Percentiles rank a stretch among this genome's conserved stretches.
Evolutionary conservation across 1,140 invertebrate genomes (phyloP).

Genomic region (Lanistes nyassanus): DNA sequence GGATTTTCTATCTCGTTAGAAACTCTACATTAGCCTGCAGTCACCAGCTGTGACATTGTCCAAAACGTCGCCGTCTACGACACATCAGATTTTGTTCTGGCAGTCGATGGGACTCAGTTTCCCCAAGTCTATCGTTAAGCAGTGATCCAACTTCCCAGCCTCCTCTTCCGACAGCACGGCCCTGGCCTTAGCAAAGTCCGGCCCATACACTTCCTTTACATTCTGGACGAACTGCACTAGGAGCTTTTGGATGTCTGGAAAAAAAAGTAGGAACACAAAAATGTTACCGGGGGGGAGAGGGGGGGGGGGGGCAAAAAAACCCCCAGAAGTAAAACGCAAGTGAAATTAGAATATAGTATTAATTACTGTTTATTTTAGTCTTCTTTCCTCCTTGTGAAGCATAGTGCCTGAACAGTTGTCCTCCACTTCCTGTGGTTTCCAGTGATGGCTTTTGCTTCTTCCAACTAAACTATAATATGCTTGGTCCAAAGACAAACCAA

Average conservation of each 20-base stretch:
- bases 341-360: background rate
- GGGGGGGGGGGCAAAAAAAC: background rate
- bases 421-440: too few species aligned
- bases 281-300: too few species aligned
- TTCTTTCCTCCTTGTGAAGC: too few species aligned
- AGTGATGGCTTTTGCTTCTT: too few species aligned
- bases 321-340: background rate
- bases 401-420: too few species aligned
- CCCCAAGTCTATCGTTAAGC: slow-evolving; percentile 36
- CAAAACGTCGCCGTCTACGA: too few species aligned
- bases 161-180: slow-evolving; percentile 31
- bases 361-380: background rate
- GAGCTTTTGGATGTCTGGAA: slow-evolving; percentile 45
- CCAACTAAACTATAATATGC: too few species aligned
- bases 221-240: slow-evolving; percentile 50
- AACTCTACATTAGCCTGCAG: too few species aligned
- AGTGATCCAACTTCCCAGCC: slow-evolving; percentile 38
- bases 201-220: slow-evolving; percentile 37
- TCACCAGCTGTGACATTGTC: too few species aligned
- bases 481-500: too few species aligned
- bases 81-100: too few species aligned
- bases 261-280: slow-evolving; percentile 2
- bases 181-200: slow-evolving; percentile 40
- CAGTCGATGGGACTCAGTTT: background rate
- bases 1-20: too few species aligned